Percentiles rank a stretch among this genome's conserved stretches.
phyloP scores from a whole-genome alignment of 2,888 invertebrate species.

The Agonum fuliginosum region DNA sequence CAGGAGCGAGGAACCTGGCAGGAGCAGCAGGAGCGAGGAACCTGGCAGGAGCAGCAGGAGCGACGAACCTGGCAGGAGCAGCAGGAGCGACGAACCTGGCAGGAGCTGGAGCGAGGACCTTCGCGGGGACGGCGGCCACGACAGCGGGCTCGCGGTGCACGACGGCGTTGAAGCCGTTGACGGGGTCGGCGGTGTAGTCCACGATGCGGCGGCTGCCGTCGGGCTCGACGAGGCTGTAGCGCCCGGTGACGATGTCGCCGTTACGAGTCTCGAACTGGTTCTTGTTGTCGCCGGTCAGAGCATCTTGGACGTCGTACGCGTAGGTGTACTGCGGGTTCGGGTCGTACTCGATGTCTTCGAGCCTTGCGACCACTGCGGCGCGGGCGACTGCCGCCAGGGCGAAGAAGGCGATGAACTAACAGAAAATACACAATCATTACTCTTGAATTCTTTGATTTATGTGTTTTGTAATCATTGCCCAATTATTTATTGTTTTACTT shows the following conservation, averaged over 20 bases:
- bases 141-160: conserved; percentile 74
- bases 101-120: too few relatives aligned
- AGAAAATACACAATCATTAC: background rate
- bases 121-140: conserved; percentile 69
- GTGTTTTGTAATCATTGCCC: too few relatives aligned
- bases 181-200: conserved; percentile 76
- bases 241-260: conserved; percentile 79
- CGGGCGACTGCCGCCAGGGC: conserved; percentile 61
- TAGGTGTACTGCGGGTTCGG: conserved; percentile 75
- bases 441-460: background rate
- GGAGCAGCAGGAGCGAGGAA: conserved; percentile 53
- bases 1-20: conserved; percentile 47
- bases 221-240: conserved; percentile 76
- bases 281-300: conserved; percentile 76
- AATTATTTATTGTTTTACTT: too few relatives aligned
- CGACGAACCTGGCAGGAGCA: conserved; percentile 44
- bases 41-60: conserved; percentile 45
- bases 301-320: conserved; percentile 77
- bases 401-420: conserved; percentile 59
- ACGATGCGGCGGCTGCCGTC: conserved; percentile 80
- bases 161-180: conserved; percentile 76
- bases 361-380: conserved; percentile 64
- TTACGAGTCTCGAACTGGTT: conserved; percentile 79
- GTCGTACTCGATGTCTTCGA: conserved; percentile 68
- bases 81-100: conserved; percentile 63